Conservation (phyloP, 1,140 invertebrate species). For the Ylistrum balloti region DNA sequence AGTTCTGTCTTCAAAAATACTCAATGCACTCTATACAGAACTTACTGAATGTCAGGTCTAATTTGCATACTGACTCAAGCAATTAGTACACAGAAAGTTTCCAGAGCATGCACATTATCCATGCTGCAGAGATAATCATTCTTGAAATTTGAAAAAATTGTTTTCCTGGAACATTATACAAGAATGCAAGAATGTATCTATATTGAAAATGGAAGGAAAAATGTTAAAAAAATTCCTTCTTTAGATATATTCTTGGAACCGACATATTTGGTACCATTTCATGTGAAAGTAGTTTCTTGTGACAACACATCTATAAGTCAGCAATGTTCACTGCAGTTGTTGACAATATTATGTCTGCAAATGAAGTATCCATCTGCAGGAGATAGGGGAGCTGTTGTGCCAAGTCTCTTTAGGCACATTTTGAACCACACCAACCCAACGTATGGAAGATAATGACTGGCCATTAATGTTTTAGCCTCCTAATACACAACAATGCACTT, state of each 20-base stretch:
- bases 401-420: no score
- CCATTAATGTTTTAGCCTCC: neutral
- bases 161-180: no score
- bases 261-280: neutral
- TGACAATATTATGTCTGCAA: neutral
- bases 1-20: conserved; percentile 10
- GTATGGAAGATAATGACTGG: conserved; percentile 16
- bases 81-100: no score
- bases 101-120: no score
- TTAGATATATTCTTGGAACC: neutral
- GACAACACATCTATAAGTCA: neutral
- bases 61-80: no score
- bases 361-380: no score
- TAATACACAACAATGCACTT: neutral
- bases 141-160: no score
- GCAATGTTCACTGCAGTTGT: neutral
- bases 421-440: neutral
- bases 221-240: no score
- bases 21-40: neutral
- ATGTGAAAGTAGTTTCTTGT: neutral
- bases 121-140: no score
- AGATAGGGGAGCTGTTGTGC: no score
- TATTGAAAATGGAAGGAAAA: no score
- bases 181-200: no score
- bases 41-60: neutral